phyloP scores from a whole-genome alignment of 1,140 invertebrate species.

The Pseudobourletiella spinata region DNA sequence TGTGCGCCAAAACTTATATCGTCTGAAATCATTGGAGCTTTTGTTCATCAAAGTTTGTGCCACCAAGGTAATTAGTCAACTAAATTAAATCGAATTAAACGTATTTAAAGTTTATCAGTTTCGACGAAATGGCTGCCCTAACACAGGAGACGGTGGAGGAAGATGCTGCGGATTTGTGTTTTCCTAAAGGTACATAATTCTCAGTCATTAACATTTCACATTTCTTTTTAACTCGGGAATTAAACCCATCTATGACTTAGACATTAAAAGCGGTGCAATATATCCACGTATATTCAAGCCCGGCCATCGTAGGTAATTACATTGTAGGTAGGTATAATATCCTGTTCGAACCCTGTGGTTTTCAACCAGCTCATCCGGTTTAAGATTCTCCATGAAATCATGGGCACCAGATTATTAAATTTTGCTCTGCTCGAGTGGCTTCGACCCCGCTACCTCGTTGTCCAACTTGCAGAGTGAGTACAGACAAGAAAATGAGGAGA shows the following conservation, averaged over 20 bases:
- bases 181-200: slow-evolving; percentile 1
- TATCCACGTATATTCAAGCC: background rate
- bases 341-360: background rate
- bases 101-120: no score
- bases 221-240: background rate
- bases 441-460: background rate
- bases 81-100: no score
- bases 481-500: background rate
- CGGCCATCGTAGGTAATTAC: background rate
- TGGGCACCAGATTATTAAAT: background rate
- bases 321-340: background rate
- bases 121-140: no score
- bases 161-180: background rate
- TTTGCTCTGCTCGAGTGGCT: background rate
- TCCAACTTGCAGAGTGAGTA: background rate
- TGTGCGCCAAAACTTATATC: no score
- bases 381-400: background rate
- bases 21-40: no score
- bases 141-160: background rate
- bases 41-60: no score
- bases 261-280: background rate
- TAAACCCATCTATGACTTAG: background rate
- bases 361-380: background rate
- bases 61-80: no score
- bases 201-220: background rate